These are phyloP conservation scores for Melitaea cinxia DNA, from an alignment of 1,140 invertebrate species.

Conservation along the genomic window DNA sequence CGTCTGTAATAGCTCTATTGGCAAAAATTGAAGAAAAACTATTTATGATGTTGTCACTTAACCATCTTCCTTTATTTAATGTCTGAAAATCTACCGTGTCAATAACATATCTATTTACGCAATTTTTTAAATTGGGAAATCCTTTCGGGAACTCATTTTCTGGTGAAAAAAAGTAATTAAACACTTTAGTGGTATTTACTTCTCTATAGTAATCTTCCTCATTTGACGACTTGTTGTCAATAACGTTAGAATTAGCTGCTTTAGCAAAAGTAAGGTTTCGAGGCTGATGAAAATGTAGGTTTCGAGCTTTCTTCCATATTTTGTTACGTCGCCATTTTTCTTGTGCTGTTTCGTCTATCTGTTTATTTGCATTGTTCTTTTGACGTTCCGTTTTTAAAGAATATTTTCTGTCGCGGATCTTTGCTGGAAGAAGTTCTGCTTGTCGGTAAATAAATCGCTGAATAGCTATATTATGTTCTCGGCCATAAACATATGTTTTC, in stretches of 20 bases:
- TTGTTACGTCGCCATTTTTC: background rate
- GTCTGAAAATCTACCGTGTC: background rate
- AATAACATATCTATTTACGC: background rate
- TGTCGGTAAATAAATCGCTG: too few species aligned
- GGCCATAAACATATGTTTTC: too few species aligned
- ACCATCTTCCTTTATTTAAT: background rate
- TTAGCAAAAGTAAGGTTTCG: background rate
- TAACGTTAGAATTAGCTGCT: background rate
- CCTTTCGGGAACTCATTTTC: background rate
- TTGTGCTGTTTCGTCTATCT: background rate
- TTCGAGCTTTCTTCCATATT: background rate
- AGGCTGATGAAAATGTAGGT: background rate
- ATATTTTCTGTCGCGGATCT: background rate
- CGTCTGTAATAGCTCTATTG: background rate
- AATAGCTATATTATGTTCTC: too few species aligned
- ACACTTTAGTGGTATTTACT: too few species aligned
- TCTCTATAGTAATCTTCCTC: too few species aligned
- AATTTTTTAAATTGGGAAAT: background rate
- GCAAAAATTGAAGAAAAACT: background rate
- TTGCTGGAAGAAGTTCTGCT: background rate
- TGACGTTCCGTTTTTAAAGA: background rate
- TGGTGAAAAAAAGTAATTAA: background rate
- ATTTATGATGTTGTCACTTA: background rate
- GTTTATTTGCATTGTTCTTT: background rate
- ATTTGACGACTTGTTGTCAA: too few species aligned